Evolutionary conservation across 2,888 invertebrate species (phyloP).

Genomic region (Sussaba pulchella): DNA sequence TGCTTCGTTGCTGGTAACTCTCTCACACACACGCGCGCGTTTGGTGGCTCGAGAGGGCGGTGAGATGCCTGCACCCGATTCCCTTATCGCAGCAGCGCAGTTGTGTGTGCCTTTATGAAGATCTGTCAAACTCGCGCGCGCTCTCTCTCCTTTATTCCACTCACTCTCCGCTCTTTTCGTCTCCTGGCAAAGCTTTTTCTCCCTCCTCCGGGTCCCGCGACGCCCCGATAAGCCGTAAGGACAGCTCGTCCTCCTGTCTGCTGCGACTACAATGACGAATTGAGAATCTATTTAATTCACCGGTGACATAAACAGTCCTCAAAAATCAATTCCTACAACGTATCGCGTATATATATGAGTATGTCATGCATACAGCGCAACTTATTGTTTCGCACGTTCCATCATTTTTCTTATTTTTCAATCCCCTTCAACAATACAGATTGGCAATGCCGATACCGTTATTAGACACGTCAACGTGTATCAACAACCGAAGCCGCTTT

Average conservation of each 20-base stretch:
- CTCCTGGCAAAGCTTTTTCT: conserved; percentile 47
- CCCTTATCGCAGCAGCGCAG: conserved; percentile 83
- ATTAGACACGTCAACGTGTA: conserved; percentile 37
- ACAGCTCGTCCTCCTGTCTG: conserved; percentile 46
- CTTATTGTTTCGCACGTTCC: conserved; percentile 46
- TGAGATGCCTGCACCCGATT: conserved; percentile 83
- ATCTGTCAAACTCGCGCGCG: conserved; percentile 80
- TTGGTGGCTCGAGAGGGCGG: conserved; percentile 68
- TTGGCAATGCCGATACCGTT: conserved; percentile 48
- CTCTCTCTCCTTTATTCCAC: conserved; percentile 30
- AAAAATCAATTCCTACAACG: conserved; percentile 23
- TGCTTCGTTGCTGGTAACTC: conserved; percentile 33
- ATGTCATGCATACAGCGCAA: conserved; percentile 1
- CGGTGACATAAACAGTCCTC: conserved; percentile 10
- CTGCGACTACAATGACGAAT: conserved; percentile 52
- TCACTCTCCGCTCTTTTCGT: conserved; percentile 20
- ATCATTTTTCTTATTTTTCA: conserved; percentile 45
- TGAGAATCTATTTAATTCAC: conserved; percentile 43
- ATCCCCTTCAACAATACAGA: background rate
- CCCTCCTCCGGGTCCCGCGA: conserved; percentile 17
- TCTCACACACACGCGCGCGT: conserved; percentile 49
- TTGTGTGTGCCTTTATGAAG: conserved; percentile 84
- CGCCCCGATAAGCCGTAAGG: conserved; percentile 49
- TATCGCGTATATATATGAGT: background rate
- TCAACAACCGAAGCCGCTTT: conserved; percentile 38